Conservation (phyloP, 2,888 invertebrate species). For the Rhagonycha lutea region DNA sequence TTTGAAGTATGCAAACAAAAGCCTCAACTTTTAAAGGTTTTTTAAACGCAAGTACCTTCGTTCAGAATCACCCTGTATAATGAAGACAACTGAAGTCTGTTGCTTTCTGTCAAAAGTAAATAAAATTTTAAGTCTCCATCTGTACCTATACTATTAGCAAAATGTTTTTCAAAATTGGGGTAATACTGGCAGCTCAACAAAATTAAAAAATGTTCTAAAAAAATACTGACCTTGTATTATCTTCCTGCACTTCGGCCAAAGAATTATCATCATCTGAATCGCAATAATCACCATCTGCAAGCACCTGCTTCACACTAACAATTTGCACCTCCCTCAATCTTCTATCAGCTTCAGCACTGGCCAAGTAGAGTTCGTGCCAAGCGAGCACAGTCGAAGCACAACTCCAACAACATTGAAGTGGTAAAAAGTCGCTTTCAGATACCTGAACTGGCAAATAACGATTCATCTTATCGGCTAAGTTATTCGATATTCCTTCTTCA, state of each 20-base stretch:
- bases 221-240: constrained; percentile 6
- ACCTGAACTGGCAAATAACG: constrained; percentile 68
- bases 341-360: constrained; percentile 61
- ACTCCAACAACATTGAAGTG: constrained; percentile 65
- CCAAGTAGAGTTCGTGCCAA: constrained; percentile 65
- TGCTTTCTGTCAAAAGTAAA: constrained; percentile 30
- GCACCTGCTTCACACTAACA: constrained; percentile 5
- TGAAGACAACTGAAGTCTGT: constrained; percentile 34
- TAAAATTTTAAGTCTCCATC: neutral
- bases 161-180: neutral
- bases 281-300: constrained; percentile 5
- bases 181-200: neutral
- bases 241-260: neutral
- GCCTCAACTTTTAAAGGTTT: neutral
- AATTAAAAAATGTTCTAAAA: neutral
- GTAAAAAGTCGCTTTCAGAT: constrained; percentile 58
- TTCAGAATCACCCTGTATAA: constrained; percentile 3
- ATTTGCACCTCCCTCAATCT: constrained; percentile 43
- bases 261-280: constrained; percentile 11
- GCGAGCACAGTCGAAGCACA: constrained; percentile 67
- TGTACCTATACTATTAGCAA: neutral
- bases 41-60: neutral
- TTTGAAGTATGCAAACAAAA: neutral
- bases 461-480: constrained; percentile 65
- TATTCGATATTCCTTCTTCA: constrained; percentile 64